Conservation (phyloP, 2,888 invertebrate genomes). For the Leucophora obtusa region DNA sequence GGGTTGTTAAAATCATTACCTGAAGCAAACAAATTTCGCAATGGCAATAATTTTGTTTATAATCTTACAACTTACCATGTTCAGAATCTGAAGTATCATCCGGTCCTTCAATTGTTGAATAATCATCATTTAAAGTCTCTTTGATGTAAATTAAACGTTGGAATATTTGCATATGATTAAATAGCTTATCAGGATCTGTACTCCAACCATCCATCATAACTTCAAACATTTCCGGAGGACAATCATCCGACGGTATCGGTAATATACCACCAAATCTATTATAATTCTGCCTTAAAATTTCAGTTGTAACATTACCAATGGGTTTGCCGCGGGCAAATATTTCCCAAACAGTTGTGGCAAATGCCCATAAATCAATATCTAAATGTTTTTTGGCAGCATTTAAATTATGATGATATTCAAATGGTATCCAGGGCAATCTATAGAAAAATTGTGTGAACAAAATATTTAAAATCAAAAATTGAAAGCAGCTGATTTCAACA, state of each 20-base stretch:
- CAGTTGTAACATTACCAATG: constrained; percentile 72
- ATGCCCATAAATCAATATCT: constrained; percentile 93
- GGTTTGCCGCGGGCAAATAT: constrained; percentile 89
- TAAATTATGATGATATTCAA: constrained; percentile 87
- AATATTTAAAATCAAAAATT: neutral
- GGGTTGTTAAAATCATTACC: constrained; percentile 26
- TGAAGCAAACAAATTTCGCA: neutral
- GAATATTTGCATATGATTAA: constrained; percentile 90
- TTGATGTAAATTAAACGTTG: constrained; percentile 71
- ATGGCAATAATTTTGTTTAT: neutral
- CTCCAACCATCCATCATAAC: constrained; percentile 91
- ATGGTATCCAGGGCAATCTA: constrained; percentile 94
- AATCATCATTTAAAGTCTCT: constrained; percentile 62
- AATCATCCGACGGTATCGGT: constrained; percentile 83
- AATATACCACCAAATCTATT: constrained; percentile 81
- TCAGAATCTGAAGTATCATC: constrained; percentile 31
- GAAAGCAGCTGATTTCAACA: neutral
- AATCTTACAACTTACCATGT: constrained; percentile 51
- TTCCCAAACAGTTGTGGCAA: constrained; percentile 95
- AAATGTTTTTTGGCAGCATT: constrained; percentile 83
- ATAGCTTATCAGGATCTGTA: constrained; percentile 83
- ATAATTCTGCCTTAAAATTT: constrained; percentile 68
- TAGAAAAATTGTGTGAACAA: no score
- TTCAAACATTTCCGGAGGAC: constrained; percentile 86
- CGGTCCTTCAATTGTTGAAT: constrained; percentile 36